These are phyloP conservation scores for Pristis pectinata DNA, from an alignment of 2,797 vertebrate genomes.

Conservation along the genomic window DNA sequence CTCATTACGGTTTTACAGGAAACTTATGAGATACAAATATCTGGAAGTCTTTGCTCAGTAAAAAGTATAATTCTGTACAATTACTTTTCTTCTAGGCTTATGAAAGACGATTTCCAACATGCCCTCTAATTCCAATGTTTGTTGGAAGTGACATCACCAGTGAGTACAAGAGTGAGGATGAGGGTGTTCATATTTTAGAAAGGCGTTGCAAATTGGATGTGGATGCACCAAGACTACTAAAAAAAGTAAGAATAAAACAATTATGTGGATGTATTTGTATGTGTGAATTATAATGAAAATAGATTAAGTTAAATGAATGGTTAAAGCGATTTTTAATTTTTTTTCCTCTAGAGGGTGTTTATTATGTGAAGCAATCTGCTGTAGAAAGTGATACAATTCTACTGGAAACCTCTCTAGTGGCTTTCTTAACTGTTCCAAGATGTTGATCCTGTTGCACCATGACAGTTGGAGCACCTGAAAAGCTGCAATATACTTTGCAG, in stretches of 20 bases:
- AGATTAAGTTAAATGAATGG: too few species aligned
- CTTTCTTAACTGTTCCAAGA: too few species aligned
- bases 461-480: too few species aligned
- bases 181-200: slow-evolving; percentile 66
- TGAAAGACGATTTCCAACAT: slow-evolving; percentile 88
- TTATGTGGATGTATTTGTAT: not conserved
- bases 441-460: too few species aligned
- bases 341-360: not conserved
- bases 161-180: slow-evolving; percentile 78
- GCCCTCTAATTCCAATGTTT: slow-evolving; percentile 95
- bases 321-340: not conserved
- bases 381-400: too few species aligned
- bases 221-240: slow-evolving; percentile 85
- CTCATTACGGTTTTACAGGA: not conserved
- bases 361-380: not conserved
- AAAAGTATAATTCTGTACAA: not conserved
- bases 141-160: slow-evolving; percentile 81
- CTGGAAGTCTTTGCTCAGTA: not conserved
- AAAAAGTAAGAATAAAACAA: slow-evolving; percentile 63
- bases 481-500: too few species aligned
- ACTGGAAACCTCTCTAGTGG: too few species aligned
- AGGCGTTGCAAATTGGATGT: slow-evolving; percentile 94
- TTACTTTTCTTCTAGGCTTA: slow-evolving; percentile 69
- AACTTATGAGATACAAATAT: not conserved
- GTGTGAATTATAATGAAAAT: not conserved